Evolutionary conservation across 2,797 vertebrate species (phyloP), one percentile per base, ranked within the genome.

Genomic region (Bradypodion ventrale): DNA sequence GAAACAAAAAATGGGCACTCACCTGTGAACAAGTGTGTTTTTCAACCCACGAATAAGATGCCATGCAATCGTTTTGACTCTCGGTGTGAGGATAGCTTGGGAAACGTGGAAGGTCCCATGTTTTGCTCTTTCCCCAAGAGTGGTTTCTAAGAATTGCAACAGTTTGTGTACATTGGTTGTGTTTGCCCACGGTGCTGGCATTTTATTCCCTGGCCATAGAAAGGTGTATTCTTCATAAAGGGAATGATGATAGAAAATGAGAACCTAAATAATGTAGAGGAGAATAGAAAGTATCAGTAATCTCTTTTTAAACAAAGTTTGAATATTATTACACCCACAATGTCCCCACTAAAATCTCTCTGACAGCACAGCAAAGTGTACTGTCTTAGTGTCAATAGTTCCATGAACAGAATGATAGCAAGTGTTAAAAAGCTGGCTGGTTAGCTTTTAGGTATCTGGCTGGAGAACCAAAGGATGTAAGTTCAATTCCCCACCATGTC

Each of bases 181-280:
- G 89, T 99, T 99, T 37, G 99, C 99, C 99, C 99, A 99, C 0
- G 99, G 99, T 1, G 99, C 98, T 0, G 98, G 98, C 89, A 99
- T 99, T 93, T 97, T 98, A 94, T 95, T 97, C 70, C 99, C 99
- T 0, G 98, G 97, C 98, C 98, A 99, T 88, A 99, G 93, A 87
- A 96, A 96, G 2, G 96, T 83, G 83, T 96, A 96, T 16, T 94
- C 91, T 87, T 95, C 92, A 68, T 93, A 96, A 81, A 97, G 93
- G 19, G 96, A 93, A 87, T 97, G 97, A 94, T 99, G 98, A 92
- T 99, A 99, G 91, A 99, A 99, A 91, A 98, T 96, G 10, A 99
- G 97, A 63, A 98, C 98, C 98, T 99, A 93, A 40, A 90, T 7
- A 87, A 87, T 4, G 8, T 29, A 7, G 42, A 66, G n/a, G 63